Base-by-base conservation (phyloP, 2,113 vertebrate species). In the Eublepharis macularius region DNA sequence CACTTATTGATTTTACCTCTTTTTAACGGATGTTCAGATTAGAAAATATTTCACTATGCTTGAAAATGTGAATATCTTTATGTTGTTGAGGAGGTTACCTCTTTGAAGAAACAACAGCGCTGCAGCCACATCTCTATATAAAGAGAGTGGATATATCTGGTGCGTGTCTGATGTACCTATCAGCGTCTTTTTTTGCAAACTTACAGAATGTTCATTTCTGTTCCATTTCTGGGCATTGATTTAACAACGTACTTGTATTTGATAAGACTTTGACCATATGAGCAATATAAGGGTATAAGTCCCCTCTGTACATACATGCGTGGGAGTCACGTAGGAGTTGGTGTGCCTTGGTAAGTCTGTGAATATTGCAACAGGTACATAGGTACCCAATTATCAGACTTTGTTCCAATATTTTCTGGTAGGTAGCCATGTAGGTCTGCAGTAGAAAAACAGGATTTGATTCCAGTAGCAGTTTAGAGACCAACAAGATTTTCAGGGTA, bases 1-100 rank as follows among this genome's bases (percentile, higher is more conserved):
- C 96, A 95, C 96, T 97, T 97, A 96, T 97, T 97, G 96, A 96
- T 97, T 96, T 96, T 86, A 86, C 93, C 92, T 88, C 90, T 93
- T 96, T 96, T 96, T 96, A 85, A 73, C 95, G 96, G 95, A 95
- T 96, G 95, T 95, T 96, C 96, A 93, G 95, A 97, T 96, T 97
- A 97, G 94, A 95, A 96, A 96, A 96, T 94, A 93, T 94, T 95
- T 96, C 94, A 91, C 93, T 81, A 92, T 91, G 94, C 95, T 96
- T 95, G 95, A 95, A 96, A 96, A 95, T 93, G 95, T 94, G 94
- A 95, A 74, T 96, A 96, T 97, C 96, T 97, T 94, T 92, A 83
- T 92, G 94, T 96, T 93, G 89, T 85, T 72, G 89, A 94, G 88
- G 93, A 49, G 84, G 90, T 93, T 96, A 91, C 94, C 86, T 92